These are phyloP conservation scores for Phorcus lineatus DNA, from an alignment of 2,888 invertebrate genomes.

Conservation along the genomic window DNA sequence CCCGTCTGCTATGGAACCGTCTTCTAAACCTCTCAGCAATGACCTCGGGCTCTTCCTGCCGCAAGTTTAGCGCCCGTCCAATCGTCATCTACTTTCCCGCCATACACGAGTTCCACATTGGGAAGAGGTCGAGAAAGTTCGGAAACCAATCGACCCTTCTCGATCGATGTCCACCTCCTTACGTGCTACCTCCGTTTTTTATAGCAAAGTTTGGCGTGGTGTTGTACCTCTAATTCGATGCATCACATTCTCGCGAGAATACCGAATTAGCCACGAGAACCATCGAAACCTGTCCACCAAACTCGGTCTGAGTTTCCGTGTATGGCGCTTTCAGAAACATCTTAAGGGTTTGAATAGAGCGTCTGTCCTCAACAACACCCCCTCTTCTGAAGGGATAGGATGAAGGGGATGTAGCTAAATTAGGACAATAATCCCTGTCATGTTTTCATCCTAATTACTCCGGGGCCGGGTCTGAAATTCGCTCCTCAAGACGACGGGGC, in stretches of 20 bases:
- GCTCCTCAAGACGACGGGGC: background rate
- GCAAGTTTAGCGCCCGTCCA: background rate
- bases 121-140: slow-evolving; percentile 11
- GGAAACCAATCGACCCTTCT: slow-evolving; percentile 22
- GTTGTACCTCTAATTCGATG: background rate
- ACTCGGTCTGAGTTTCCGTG: too few relatives aligned
- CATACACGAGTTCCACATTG: background rate
- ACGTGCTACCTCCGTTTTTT: background rate
- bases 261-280: background rate
- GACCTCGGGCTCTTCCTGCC: background rate
- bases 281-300: too few relatives aligned
- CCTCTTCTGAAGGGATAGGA: background rate
- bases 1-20: slow-evolving; percentile 12
- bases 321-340: too few relatives aligned
- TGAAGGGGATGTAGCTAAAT: slow-evolving; percentile 6
- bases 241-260: background rate
- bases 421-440: background rate
- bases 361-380: slow-evolving; percentile 1
- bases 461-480: background rate
- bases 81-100: too few relatives aligned
- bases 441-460: slow-evolving; percentile 11
- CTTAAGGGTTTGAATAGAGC: background rate
- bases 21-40: background rate
- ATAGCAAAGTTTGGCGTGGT: background rate
- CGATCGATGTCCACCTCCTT: slow-evolving; percentile 13